Conservation (phyloP, 2,888 invertebrate species). For the Euproctis similis region DNA sequence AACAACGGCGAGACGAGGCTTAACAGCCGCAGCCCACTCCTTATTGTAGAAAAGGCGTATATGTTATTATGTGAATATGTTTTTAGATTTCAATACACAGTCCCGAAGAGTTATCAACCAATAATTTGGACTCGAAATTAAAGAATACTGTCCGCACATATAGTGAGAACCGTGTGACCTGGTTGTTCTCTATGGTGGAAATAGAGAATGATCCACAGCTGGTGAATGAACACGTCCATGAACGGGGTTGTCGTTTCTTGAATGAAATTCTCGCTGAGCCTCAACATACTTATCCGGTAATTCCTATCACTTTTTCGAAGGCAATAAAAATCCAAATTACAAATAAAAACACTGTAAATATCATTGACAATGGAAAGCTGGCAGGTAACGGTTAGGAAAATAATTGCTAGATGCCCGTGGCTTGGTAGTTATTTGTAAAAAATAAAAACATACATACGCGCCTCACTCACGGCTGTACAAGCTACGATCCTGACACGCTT, state of each 20-base stretch:
- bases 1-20: too few relatives aligned
- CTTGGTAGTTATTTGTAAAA: too few relatives aligned
- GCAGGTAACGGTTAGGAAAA: too few relatives aligned
- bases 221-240: slow-evolving; percentile 47
- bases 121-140: slow-evolving; percentile 33
- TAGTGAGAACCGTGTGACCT: slow-evolving; percentile 24
- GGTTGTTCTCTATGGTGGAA: slow-evolving; percentile 48
- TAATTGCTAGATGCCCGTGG: too few relatives aligned
- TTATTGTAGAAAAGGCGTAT: too few relatives aligned
- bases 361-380: too few relatives aligned
- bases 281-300: slow-evolving; percentile 44
- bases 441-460: too few relatives aligned
- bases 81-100: slow-evolving; percentile 48
- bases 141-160: slow-evolving; percentile 28
- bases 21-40: too few relatives aligned
- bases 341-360: too few relatives aligned
- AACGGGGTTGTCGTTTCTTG: slow-evolving; percentile 75
- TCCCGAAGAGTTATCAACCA: slow-evolving; percentile 47
- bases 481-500: too few relatives aligned
- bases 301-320: not conserved
- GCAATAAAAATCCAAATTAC: not conserved
- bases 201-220: slow-evolving; percentile 53
- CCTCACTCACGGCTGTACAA: too few relatives aligned
- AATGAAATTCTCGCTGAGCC: slow-evolving; percentile 57
- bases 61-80: not conserved